These are phyloP conservation scores for Stenotaenia linearis DNA, from an alignment of 2,888 invertebrate genomes.

Conservation along the genomic window DNA sequence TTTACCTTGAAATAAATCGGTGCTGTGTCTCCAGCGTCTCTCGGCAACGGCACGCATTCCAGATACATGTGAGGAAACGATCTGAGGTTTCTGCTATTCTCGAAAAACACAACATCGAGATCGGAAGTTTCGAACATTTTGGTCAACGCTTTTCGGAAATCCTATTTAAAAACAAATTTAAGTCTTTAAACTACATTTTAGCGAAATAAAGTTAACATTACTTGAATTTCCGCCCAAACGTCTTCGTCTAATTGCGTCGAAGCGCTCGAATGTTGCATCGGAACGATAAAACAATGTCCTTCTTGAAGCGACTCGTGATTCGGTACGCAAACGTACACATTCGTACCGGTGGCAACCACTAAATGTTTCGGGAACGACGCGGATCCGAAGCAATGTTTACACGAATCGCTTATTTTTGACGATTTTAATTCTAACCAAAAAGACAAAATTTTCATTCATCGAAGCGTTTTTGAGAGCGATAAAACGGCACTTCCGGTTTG, in stretches of 20 bases:
- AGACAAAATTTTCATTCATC: too few species aligned
- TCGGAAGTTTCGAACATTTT: constrained; percentile 65
- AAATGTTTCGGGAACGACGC: constrained; percentile 74
- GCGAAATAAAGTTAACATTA: constrained; percentile 42
- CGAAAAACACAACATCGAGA: constrained; percentile 83
- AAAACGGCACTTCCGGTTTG: too few species aligned
- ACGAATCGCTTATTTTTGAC: constrained; percentile 46
- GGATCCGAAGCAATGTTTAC: constrained; percentile 76
- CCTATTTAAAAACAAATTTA: too few species aligned
- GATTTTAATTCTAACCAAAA: background rate
- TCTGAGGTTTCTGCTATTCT: constrained; percentile 69
- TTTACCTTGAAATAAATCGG: constrained; percentile 98
- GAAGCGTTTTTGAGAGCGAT: too few species aligned
- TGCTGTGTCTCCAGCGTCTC: constrained; percentile 76
- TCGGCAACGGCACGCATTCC: constrained; percentile 81
- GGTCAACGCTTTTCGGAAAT: constrained; percentile 69
- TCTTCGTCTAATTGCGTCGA: constrained; percentile 87
- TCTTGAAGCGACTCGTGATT: constrained; percentile 48
- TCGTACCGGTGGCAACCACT: constrained; percentile 71
- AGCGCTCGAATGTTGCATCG: constrained; percentile 72
- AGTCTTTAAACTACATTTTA: constrained; percentile 42
- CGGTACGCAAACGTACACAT: constrained; percentile 77
- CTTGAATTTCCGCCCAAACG: constrained; percentile 81
- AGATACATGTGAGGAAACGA: constrained; percentile 76
- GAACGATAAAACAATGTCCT: constrained; percentile 79